These are phyloP conservation scores for Xanthia togata DNA, from an alignment of 2,888 invertebrate genomes.

Conservation along the genomic window DNA sequence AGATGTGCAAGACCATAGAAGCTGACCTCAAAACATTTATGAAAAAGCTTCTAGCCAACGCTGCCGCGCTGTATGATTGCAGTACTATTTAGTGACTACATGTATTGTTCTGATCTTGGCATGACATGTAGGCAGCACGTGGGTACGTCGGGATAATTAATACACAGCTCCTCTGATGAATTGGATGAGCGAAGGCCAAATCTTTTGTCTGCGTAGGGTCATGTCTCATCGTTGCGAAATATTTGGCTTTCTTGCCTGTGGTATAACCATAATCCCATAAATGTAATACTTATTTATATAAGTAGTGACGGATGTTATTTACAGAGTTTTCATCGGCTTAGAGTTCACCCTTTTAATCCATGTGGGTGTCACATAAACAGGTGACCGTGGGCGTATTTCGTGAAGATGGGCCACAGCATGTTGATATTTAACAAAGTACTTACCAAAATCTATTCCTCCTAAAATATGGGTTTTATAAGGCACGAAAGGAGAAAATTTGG, in stretches of 20 bases:
- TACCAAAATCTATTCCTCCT: neutral
- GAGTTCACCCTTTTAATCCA: slow-evolving; percentile 23
- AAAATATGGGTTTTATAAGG: no score
- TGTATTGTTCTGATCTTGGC: slow-evolving; percentile 38
- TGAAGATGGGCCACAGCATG: neutral
- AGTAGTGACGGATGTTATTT: slow-evolving; percentile 21
- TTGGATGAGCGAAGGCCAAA: slow-evolving; percentile 57
- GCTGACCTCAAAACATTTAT: slow-evolving; percentile 18
- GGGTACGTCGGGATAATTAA: slow-evolving; percentile 62
- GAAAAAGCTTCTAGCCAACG: neutral
- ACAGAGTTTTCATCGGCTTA: slow-evolving; percentile 34
- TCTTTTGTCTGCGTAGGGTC: slow-evolving; percentile 56
- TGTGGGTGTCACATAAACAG: slow-evolving; percentile 11
- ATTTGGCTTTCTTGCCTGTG: slow-evolving; percentile 21
- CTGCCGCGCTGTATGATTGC: neutral
- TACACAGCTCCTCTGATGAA: slow-evolving; percentile 40
- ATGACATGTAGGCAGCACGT: slow-evolving; percentile 62
- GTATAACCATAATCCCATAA: slow-evolving; percentile 31
- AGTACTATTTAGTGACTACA: slow-evolving; percentile 20
- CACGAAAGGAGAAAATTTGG: no score
- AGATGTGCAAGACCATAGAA: neutral
- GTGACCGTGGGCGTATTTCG: neutral
- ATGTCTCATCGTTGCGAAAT: slow-evolving; percentile 5
- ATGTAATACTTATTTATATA: slow-evolving; percentile 35
- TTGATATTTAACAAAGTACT: neutral